Base-by-base conservation (phyloP, 2,113 vertebrate species). In the Tragulus kanchil region DNA sequence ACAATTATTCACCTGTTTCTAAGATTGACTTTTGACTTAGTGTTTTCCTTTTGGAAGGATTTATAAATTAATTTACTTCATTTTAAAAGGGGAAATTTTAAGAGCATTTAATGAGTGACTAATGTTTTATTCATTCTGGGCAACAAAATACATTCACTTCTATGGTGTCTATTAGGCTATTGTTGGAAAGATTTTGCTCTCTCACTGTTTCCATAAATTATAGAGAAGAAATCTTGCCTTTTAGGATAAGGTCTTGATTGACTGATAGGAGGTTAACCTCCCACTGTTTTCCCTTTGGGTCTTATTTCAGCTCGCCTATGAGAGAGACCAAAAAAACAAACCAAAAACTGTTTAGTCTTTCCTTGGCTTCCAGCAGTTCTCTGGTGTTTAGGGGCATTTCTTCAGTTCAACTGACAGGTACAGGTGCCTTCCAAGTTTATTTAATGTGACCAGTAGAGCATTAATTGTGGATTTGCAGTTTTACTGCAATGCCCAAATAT, bases 51-150 rank as follows among this genome's bases (percentile, higher is more conserved):
- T 50, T 94, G 15, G 28, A 85, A 83, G 48, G 31, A 84, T 48
- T 92, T 92, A 65, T 45, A 71, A 62, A 82, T 81, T 84, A 36
- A 79, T 45, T 94, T 79, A 61, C 10, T 73, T 88, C 4, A 88
- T 64, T 94, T 91, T 91, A n/a, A 90, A 36, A 94, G 25, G 48
- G 19, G 12, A 59, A 69, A 81, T 88, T 97, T 97, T 81, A 92
- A 93, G 67, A 79, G 14, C 14, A 69, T 83, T 82, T 91, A 75
- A 84, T 95, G 45, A 85, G 9, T 95, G 48, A 73, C 28, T 87
- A 13, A 28, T 90, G 23, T 90, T 89, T 91, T 85, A 83, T 93
- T 97, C 64, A 87, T 26, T 79, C 21, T 1, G 73, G 21, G 3
- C 73, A 95, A 26, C 85, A 85, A 89, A 88, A 62, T 56, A 86